These are phyloP conservation scores for Dipodomys merriami DNA, from an alignment of 2,113 vertebrate genomes.

Conservation along the genomic window DNA sequence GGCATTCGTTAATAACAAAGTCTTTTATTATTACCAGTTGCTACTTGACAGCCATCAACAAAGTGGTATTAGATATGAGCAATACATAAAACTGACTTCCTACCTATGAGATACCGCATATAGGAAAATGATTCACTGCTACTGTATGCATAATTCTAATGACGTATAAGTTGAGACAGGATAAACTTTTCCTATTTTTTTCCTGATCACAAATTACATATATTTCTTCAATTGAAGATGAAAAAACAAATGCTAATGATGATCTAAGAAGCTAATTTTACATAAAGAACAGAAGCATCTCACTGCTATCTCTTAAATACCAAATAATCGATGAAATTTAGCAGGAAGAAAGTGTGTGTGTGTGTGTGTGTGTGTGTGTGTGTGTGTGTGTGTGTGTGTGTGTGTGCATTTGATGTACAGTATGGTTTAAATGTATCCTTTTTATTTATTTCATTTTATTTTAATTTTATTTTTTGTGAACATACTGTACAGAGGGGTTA, in stretches of 20 bases:
- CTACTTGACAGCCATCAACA: slow-evolving; percentile 14
- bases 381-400: not conserved
- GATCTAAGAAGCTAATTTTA: not conserved
- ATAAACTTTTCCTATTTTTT: not conserved
- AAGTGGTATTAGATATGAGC: not conserved
- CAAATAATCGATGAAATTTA: not conserved
- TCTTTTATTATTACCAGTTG: slow-evolving; percentile 13
- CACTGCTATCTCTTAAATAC: not conserved
- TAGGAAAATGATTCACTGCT: not conserved
- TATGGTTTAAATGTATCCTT: not conserved
- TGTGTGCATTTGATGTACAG: not conserved
- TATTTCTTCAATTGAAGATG: not conserved
- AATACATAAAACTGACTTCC: not conserved
- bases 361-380: not conserved
- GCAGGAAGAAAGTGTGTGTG: not conserved
- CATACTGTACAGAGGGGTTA: too few species aligned
- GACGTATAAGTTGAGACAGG: not conserved
- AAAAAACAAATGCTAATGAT: not conserved
- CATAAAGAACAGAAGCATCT: not conserved
- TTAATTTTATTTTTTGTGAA: too few species aligned
- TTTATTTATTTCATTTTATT: too few species aligned
- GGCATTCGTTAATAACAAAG: not conserved
- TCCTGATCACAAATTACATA: not conserved
- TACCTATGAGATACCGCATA: not conserved
- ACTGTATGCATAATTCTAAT: not conserved